Evolutionary conservation across 1,140 invertebrate genomes (phyloP).

Genomic region (Cydia strobilella): DNA sequence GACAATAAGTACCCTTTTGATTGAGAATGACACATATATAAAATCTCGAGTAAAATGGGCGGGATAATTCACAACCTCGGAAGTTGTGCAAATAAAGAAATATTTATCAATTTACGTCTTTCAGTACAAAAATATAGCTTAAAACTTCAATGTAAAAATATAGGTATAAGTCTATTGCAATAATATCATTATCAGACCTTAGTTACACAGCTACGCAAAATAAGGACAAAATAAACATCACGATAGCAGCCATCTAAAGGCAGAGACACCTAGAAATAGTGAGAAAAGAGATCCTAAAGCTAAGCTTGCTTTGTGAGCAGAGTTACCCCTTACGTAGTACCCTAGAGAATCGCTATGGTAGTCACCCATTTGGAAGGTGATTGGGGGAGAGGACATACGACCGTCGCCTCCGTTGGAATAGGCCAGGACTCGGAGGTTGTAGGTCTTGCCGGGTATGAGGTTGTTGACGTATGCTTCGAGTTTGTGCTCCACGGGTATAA

Average conservation of each 20-base stretch:
- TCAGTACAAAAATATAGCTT: conserved; percentile 19
- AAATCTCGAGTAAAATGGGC: conserved; percentile 2
- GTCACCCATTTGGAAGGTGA: conserved; percentile 92
- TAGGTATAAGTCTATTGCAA: conserved; percentile 13
- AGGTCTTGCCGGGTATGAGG: conserved; percentile 92
- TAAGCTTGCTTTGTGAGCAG: conserved; percentile 38
- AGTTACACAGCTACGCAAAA: conserved; percentile 8
- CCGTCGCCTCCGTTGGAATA: conserved; percentile 97
- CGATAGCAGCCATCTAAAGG: conserved; percentile 29
- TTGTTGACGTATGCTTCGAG: conserved; percentile 89
- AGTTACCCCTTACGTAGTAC: conserved; percentile 59
- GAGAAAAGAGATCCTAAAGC: conserved; percentile 34
- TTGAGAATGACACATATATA: too few species aligned
- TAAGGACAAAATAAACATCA: conserved; percentile 29
- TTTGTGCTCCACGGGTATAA: conserved; percentile 87
- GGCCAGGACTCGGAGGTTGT: conserved; percentile 93
- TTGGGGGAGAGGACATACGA: conserved; percentile 95
- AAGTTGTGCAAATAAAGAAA: conserved; percentile 1
- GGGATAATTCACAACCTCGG: conserved; percentile 21
- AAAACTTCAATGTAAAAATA: conserved; percentile 21
- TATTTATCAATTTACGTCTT: neutral
- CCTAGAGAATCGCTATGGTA: conserved; percentile 72
- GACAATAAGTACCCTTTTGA: too few species aligned
- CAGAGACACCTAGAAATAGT: conserved; percentile 40
- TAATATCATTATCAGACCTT: conserved; percentile 27